These are phyloP conservation scores for Elephantulus edwardii DNA, from an alignment of 2,113 vertebrate species.

Conservation along the genomic window DNA sequence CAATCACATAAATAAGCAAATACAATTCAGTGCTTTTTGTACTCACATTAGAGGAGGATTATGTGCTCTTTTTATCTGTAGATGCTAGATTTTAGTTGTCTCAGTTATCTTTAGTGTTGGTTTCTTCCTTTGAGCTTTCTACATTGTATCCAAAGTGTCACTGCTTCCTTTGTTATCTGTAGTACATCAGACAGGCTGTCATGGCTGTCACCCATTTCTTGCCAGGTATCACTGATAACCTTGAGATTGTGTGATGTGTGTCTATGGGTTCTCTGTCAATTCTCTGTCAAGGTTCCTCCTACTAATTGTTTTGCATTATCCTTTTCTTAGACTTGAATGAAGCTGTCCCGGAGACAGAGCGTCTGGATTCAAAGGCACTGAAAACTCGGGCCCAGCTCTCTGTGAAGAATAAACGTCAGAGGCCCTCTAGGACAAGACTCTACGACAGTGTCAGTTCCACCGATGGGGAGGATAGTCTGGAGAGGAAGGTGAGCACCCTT, in stretches of 20 bases:
- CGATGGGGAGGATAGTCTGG: constrained; percentile 90
- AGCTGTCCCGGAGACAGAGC: constrained; percentile 86
- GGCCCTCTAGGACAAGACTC: constrained; percentile 81
- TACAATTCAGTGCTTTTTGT: not conserved
- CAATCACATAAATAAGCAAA: not conserved
- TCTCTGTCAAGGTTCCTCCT: not conserved
- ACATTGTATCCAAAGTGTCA: not conserved
- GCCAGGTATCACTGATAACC: not conserved
- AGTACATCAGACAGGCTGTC: not conserved
- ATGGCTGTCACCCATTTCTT: not conserved
- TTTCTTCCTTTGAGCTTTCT: not conserved
- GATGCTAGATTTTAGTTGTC: not conserved
- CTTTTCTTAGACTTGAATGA: constrained; percentile 84
- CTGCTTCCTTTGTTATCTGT: not conserved
- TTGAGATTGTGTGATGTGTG: not conserved
- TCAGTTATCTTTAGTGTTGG: not conserved
- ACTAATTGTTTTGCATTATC: constrained; percentile 30
- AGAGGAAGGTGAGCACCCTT: constrained; percentile 85
- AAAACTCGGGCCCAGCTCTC: constrained; percentile 88
- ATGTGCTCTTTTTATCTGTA: not conserved
- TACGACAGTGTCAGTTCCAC: constrained; percentile 90
- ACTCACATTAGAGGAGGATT: not conserved
- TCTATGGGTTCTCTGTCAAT: not conserved
- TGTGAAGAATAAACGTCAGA: constrained; percentile 87
- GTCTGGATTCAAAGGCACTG: constrained; percentile 86